Conservation (phyloP, 2,797 vertebrate genomes). For the Pipistrellus kuhlii region DNA sequence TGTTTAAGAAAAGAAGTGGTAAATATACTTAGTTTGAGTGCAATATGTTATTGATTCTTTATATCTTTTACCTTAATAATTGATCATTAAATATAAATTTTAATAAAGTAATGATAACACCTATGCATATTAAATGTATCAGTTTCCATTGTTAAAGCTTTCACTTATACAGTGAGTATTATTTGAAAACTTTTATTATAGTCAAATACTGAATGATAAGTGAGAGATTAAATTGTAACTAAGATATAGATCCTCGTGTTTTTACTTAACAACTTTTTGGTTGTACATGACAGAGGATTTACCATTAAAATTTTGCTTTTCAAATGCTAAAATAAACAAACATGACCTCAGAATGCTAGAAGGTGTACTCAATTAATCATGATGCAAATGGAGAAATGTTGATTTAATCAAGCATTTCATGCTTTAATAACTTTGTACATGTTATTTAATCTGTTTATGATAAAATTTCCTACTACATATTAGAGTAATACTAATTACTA, state of each 20-base stretch:
- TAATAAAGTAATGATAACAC: neutral
- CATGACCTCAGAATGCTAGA: neutral
- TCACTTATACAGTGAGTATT: neutral
- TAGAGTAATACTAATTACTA: neutral
- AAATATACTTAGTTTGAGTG: neutral
- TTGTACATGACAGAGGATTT: neutral
- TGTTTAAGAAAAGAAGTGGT: neutral
- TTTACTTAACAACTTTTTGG: neutral
- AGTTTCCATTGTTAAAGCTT: neutral
- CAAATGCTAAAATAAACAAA: neutral
- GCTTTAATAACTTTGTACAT: neutral
- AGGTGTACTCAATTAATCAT: neutral
- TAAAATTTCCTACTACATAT: neutral
- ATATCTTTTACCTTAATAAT: neutral
- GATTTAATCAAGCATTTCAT: neutral
- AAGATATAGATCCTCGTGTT: neutral
- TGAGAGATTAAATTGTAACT: neutral
- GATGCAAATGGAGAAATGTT: neutral
- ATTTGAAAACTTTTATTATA: neutral
- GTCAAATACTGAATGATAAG: neutral
- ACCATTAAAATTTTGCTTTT: constrained; percentile 11
- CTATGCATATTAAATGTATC: neutral
- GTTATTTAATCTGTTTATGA: neutral
- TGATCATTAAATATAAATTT: neutral
- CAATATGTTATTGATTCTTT: neutral